Evolutionary conservation across 2,113 vertebrate genomes (phyloP), one percentile per base, ranked within the genome.

Genomic region (Perccottus glenii): DNA sequence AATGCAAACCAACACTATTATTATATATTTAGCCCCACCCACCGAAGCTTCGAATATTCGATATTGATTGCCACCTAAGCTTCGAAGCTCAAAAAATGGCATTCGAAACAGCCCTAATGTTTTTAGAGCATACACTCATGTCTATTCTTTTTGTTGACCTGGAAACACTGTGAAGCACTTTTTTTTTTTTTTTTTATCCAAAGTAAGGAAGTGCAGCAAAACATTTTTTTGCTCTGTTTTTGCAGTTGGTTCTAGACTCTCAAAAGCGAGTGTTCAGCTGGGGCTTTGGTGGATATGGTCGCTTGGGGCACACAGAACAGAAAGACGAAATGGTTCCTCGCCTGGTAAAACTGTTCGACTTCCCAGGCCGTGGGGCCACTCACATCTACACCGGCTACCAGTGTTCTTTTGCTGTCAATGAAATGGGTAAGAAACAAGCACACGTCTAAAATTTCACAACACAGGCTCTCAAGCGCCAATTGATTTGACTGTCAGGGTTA

Each of bases 271-370:
- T 99, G 5, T 99, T 99, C 89, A 96, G 95, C 70, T 98, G 97
- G 97, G 97, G 96, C 0, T 99, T 98, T 0, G 97, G 97, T 0
- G 97, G 97, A 2, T 99, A 98, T 0, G 96, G 97, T 0, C 94
- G 97, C 3, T 88, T 98, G 64, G 97, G 97, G 43, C 97, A 99
- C 6, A 92, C 96, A 0, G 97, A 99, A 82, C 97, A 96, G 89
- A 97, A 96, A 82, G 97, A 99, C 0, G 97, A 99, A 91, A 96
- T 99, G 96, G 96, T 99, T 5, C 96, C 97, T 0, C 93, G 97
- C 0, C 84, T 99, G 66, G 96, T 98, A 15, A 99, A 98, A 84
- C 93, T 99, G 36, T 99, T 99, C 0, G 96, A 98, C 86, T 96
- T 98, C 58, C 96, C 97, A 0, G 97, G 97, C 0, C 95, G 97